A percentile compares a stretch with the other conserved stretches of the same genome.
Evolutionary conservation across 2,888 invertebrate genomes (phyloP).

Genomic region (Scaptomyza reducta): DNA sequence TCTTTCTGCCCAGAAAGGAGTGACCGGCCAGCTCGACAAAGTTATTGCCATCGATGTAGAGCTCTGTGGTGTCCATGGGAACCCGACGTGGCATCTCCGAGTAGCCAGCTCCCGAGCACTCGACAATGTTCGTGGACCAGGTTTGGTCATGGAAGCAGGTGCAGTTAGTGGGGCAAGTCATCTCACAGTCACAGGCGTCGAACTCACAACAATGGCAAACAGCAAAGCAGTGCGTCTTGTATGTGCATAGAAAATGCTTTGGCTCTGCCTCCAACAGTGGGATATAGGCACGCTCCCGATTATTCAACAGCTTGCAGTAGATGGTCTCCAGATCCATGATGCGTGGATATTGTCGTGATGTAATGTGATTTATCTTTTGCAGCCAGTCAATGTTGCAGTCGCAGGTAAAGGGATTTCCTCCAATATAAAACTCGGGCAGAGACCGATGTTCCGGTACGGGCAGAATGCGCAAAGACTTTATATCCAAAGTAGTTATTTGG

Average conservation of each 20-base stretch:
- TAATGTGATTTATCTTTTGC: slow-evolving; percentile 94
- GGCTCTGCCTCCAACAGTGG: slow-evolving; percentile 94
- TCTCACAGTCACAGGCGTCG: slow-evolving; percentile 98
- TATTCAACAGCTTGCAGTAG: slow-evolving; percentile 94
- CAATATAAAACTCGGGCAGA: slow-evolving; percentile 95
- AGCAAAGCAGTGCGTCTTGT: slow-evolving; percentile 96
- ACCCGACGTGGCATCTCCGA: slow-evolving; percentile 93
- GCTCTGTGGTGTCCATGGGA: slow-evolving; percentile 98
- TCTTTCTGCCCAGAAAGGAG: slow-evolving; percentile 95
- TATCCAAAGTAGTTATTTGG: slow-evolving; percentile 94
- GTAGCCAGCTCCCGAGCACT: slow-evolving; percentile 93
- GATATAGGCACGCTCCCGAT: slow-evolving; percentile 92
- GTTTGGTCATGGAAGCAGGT: slow-evolving; percentile 97
- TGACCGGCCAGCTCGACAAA: slow-evolving; percentile 94
- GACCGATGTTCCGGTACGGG: slow-evolving; percentile 90
- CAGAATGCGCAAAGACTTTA: slow-evolving; percentile 93
- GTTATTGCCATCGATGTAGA: slow-evolving; percentile 96
- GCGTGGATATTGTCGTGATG: slow-evolving; percentile 93
- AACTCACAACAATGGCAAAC: slow-evolving; percentile 98
- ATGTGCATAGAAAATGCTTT: slow-evolving; percentile 95
- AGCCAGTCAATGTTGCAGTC: slow-evolving; percentile 98
- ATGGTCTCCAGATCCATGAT: slow-evolving; percentile 96
- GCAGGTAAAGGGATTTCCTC: slow-evolving; percentile 96
- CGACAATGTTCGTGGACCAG: slow-evolving; percentile 96
- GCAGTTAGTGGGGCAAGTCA: slow-evolving; percentile 97